Evolutionary conservation across 2,113 vertebrate species (phyloP).

Genomic region (Microtus richardsoni): DNA sequence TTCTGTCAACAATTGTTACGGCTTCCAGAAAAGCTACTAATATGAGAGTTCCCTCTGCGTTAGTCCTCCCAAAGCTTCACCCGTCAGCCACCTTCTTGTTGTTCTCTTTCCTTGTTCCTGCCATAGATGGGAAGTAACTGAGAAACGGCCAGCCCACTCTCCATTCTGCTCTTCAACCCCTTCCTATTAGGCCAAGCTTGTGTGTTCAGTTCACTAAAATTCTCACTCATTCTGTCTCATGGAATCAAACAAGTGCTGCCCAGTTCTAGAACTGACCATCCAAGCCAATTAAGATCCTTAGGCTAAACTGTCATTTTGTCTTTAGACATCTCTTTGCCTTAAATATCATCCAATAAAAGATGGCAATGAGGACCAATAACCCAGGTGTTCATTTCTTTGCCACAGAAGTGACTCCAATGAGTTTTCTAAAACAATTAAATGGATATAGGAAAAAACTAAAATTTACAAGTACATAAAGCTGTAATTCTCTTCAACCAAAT

Average conservation of each 20-base stretch:
- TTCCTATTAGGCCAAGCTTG: neutral
- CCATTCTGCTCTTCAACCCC: too few species aligned
- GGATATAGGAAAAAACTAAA: neutral
- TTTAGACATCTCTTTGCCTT: neutral
- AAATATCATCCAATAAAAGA: neutral
- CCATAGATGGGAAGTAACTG: neutral
- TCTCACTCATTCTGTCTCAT: neutral
- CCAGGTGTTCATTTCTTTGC: neutral
- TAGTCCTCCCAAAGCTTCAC: neutral
- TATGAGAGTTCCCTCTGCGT: neutral
- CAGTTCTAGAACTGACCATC: neutral
- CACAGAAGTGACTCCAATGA: neutral
- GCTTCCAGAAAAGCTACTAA: neutral
- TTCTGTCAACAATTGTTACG: neutral
- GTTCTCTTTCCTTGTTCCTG: neutral
- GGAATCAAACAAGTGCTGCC: neutral
- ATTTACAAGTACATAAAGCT: neutral
- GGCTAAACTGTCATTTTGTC: neutral
- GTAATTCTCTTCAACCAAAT: neutral
- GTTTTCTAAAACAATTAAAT: neutral
- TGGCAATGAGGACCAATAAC: neutral
- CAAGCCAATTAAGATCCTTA: constrained; percentile 4
- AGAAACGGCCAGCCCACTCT: neutral
- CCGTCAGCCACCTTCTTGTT: too few species aligned
- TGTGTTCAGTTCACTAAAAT: neutral